phyloP scores from a whole-genome alignment of 2,797 vertebrate genomes.

The Alauda arvensis region DNA sequence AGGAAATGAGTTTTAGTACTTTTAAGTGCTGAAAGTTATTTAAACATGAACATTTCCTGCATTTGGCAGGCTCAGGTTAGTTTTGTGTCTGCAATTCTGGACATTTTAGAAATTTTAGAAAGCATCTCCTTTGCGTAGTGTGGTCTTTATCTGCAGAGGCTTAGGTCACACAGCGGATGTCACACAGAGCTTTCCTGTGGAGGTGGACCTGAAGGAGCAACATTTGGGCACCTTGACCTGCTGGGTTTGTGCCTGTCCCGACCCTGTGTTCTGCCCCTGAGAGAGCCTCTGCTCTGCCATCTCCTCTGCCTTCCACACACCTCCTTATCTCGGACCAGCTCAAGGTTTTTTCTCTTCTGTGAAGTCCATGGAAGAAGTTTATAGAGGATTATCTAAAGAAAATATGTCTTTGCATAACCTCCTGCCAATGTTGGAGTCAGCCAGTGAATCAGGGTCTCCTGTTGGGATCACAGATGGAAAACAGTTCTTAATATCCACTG shows the following conservation, averaged over 20 bases:
- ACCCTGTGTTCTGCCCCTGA: neutral
- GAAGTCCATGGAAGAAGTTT: neutral
- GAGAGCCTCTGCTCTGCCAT: neutral
- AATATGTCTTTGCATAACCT: neutral
- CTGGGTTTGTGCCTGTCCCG: neutral
- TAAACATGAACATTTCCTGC: neutral
- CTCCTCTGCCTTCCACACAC: neutral
- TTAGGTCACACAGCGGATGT: neutral
- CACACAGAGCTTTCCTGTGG: neutral
- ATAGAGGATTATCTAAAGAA: neutral
- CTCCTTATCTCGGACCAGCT: neutral
- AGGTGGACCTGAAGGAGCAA: neutral
- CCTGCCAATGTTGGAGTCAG: neutral
- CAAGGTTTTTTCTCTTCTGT: no score
- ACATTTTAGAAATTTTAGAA: neutral
- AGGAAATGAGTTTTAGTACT: neutral
- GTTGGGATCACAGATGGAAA: neutral
- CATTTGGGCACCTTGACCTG: fast-evolving
- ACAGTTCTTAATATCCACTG: neutral
- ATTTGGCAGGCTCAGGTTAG: neutral
- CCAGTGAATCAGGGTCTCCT: neutral
- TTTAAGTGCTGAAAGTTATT: neutral
- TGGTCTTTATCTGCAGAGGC: neutral
- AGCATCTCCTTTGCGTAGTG: neutral
- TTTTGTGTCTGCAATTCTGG: neutral